Conservation (phyloP, 2,113 vertebrate species). For the Aegypius monachus region DNA sequence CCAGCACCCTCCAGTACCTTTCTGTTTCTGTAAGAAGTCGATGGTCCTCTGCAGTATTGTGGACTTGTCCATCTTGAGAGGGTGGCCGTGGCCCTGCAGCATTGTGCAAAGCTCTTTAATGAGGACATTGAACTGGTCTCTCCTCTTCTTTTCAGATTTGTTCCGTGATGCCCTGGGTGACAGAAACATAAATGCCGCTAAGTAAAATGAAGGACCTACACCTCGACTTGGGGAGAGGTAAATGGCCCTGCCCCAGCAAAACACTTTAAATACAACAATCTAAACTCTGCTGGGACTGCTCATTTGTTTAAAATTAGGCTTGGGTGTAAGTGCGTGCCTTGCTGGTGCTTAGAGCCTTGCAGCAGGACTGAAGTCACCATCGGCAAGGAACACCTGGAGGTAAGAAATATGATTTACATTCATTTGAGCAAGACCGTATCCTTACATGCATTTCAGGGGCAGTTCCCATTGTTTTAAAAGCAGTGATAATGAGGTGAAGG, state of each 20-base stretch:
- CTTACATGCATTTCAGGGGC: background rate
- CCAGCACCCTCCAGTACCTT: slow-evolving; percentile 73
- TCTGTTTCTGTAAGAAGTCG: slow-evolving; percentile 84
- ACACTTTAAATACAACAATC: background rate
- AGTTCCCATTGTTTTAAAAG: background rate
- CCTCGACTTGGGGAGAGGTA: background rate
- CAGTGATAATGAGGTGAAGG: background rate
- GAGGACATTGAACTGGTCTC: slow-evolving; percentile 83
- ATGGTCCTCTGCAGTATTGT: slow-evolving; percentile 82
- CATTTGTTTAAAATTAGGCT: background rate
- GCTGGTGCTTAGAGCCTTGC: background rate
- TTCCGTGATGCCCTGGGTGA: slow-evolving; percentile 77
- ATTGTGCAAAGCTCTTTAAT: slow-evolving; percentile 84
- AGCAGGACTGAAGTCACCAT: background rate
- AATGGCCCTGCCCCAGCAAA: background rate
- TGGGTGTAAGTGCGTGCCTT: background rate
- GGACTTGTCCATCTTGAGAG: slow-evolving; percentile 85
- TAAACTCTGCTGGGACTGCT: background rate
- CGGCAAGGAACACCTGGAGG: background rate
- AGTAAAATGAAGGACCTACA: background rate
- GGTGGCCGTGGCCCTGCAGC: slow-evolving; percentile 84
- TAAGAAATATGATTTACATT: background rate
- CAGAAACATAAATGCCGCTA: background rate
- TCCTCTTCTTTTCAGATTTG: slow-evolving; percentile 85
- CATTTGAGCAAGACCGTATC: background rate